Evolutionary conservation across 1,140 invertebrate species (phyloP).

Genomic region (Acromyrmex echinatior): DNA sequence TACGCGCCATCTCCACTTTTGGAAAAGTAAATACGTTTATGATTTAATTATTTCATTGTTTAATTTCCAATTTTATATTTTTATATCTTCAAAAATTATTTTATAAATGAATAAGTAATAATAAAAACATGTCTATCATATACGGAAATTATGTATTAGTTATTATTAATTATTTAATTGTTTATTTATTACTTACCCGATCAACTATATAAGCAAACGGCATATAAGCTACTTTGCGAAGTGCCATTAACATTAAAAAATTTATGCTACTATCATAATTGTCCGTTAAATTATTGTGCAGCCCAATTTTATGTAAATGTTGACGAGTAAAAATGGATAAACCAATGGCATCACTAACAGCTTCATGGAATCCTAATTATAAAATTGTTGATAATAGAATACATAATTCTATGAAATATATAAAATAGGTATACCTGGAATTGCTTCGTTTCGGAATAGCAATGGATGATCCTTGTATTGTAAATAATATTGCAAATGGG

Average conservation of each 20-base stretch:
- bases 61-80: not conserved
- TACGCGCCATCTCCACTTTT: constrained; percentile 91
- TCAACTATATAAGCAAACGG: constrained; percentile 93
- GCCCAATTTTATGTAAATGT: constrained; percentile 91
- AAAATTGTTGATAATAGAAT: constrained; percentile 45
- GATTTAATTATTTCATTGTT: not conserved
- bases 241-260: constrained; percentile 92
- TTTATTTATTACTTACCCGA: constrained; percentile 86
- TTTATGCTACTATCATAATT: constrained; percentile 92
- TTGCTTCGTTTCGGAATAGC: constrained; percentile 92
- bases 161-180: constrained; percentile 21
- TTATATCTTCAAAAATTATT: not conserved
- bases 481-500: constrained; percentile 94
- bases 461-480: constrained; percentile 92
- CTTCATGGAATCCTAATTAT: constrained; percentile 93
- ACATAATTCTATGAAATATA: not conserved
- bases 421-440: constrained; percentile 88
- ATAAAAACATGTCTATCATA: not conserved
- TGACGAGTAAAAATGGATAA: constrained; percentile 92
- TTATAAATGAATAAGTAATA: constrained; percentile 6
- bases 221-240: constrained; percentile 94
- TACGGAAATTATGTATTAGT: not conserved
- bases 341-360: constrained; percentile 94
- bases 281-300: constrained; percentile 90
- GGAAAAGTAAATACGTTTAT: constrained; percentile 60